Evolutionary conservation across 2,797 vertebrate species (phyloP), one percentile per base, ranked within the genome.

Genomic region (Onychomys leucogaster): DNA sequence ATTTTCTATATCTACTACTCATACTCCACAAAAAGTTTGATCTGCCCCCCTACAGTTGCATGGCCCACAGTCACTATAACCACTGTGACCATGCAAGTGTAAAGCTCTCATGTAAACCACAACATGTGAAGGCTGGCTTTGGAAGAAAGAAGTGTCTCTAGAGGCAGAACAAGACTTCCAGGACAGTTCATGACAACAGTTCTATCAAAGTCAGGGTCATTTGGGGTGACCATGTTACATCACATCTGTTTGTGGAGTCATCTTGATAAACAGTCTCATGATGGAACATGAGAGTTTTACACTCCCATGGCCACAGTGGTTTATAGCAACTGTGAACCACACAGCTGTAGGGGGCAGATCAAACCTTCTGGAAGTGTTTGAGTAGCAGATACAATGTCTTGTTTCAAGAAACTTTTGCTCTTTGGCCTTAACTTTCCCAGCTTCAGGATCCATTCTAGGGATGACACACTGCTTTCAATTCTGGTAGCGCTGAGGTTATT

Each of bases 341-440:
- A 2, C 10, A 67, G 13, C 11, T 41, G 10, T 34, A 23, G 49
- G 27, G 27, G 77, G n/a, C 4, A 11, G 52, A 49, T n/a, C 29
- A 76, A 55, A 34, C 59, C 5, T 32, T 37, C 0, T 0, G 29
- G 43, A 9, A 34, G 19, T 12, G 6, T 0, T 1, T n/a, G 43
- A 73, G 19, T 6, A 25, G 34, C 69, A 88, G 57, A 19, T 32
- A 80, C 17, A 55, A 23, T 52, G 69, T 73, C 78, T 84, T 55
- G 34, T 8, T 2, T 76, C 6, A 57, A 88, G 19, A 91, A 65
- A 65, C 71, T 49, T 61, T 27, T 29, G 12, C 27, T 91, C 13
- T 16, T 37, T 75, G 37, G 49, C 59, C n/a, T 29, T 37, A 52
- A 69, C 10, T 71, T 49, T 63, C 29, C 78, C 27, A 21, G 23